Evolutionary conservation across 2,113 vertebrate genomes (phyloP).

Genomic region (Pteruthius melanotis): DNA sequence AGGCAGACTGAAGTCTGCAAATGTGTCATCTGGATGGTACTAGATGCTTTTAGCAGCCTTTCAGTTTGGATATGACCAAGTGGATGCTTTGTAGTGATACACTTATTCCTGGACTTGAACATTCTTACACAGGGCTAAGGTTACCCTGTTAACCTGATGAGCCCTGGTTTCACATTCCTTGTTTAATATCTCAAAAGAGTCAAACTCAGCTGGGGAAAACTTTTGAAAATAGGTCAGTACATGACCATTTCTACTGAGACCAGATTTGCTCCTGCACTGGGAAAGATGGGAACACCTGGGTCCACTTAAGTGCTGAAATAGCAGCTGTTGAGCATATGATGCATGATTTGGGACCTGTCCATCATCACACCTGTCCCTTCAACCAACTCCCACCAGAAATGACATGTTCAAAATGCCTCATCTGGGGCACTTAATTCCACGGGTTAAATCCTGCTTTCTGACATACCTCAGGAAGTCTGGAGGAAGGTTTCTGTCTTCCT

Average conservation of each 20-base stretch:
- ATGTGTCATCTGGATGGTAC: neutral
- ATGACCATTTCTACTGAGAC: neutral
- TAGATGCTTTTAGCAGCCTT: neutral
- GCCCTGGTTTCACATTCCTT: neutral
- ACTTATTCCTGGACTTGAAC: neutral
- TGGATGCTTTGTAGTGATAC: neutral
- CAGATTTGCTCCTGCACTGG: neutral
- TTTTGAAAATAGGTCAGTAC: neutral
- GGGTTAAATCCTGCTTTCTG: neutral
- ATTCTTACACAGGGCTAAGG: neutral
- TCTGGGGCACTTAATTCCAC: neutral
- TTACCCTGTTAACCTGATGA: neutral
- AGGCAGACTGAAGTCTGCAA: neutral
- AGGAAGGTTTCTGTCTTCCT: neutral
- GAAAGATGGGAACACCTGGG: neutral
- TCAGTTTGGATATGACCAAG: neutral
- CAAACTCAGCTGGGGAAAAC: neutral
- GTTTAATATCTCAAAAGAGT: neutral
- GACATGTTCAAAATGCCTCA: neutral
- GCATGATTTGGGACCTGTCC: neutral
- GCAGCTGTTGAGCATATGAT: neutral
- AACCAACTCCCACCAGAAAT: neutral
- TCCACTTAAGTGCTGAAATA: neutral
- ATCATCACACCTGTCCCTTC: neutral
- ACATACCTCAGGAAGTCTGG: neutral